Evolutionary conservation across 2,888 invertebrate species (phyloP), one percentile per base, ranked within the genome.

Genomic region (Parelbella ahira): DNA sequence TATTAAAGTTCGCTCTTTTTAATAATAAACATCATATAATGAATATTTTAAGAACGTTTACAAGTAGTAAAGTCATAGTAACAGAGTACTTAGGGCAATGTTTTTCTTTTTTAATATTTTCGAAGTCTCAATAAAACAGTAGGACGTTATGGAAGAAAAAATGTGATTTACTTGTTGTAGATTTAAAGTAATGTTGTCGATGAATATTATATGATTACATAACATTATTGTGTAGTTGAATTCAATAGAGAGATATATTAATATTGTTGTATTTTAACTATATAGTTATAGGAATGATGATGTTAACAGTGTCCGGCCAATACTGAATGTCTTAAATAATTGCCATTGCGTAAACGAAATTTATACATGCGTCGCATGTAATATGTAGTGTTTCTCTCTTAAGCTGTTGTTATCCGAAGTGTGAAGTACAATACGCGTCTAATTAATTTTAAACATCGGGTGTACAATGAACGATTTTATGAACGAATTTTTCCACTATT

Each of bases 111-210:
- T 69, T 72, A 67, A 68, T 69, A n/a, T 57, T 64, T 64, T 71
- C 63, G 70, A 65, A 62, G 69, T 69, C 60, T 56, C 65, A 62
- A 55, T 59, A 56, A 62, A 68, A 59, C 63, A 63, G 80, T 77
- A 77, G 76, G 65, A 65, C 62, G 61, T 15, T 15, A 4, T 15
- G 4, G 74, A 75, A 68, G 70, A 58, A 69, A 69, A 73, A 80
- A 74, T 86, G 84, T 86, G 86, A 86, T 86, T 80, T 74, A 68
- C 81, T 84, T 84, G 82, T 86, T 86, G 79, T 84, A 83, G 78
- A 73, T 57, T 65, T 70, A 77, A 72, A 59, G 64, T 76, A 78
- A 80, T 77, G 77, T 78, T 79, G 73, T 74, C 65, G 67, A 72
- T 56, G 72, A 70, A 68, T 65, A 68, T 39, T 66, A 64, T 68